phyloP scores from a whole-genome alignment of 2,888 invertebrate genomes.

The Elegia similella region DNA sequence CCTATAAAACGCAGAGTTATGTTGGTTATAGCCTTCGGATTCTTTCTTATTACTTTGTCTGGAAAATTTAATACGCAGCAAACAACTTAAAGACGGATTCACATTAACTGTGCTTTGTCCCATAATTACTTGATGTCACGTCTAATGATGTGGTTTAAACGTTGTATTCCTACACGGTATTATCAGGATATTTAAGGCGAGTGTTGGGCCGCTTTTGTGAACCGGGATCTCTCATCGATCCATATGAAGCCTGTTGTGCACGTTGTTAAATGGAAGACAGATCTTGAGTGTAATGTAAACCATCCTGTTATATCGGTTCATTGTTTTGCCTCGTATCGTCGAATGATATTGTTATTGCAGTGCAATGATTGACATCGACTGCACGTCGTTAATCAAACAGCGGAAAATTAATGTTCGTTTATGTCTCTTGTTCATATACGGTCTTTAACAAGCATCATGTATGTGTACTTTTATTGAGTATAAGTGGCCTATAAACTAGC shows the following conservation, averaged over 20 bases:
- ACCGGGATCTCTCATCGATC: conserved; percentile 26
- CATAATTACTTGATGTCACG: conserved; percentile 59
- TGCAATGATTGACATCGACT: conserved; percentile 32
- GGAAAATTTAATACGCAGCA: not conserved
- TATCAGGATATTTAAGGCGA: conserved; percentile 47
- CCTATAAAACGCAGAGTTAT: no score
- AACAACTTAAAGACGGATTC: conserved; percentile 45
- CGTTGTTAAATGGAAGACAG: conserved; percentile 26
- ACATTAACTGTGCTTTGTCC: conserved; percentile 52
- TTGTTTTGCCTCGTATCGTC: conserved; percentile 46
- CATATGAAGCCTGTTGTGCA: conserved; percentile 21
- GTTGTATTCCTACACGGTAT: conserved; percentile 48
- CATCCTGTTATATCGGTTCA: conserved; percentile 37
- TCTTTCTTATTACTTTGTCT: no score
- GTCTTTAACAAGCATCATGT: no score
- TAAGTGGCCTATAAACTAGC: no score
- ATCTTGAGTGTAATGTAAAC: conserved; percentile 32
- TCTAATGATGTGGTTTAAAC: conserved; percentile 46
- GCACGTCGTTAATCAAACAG: conserved; percentile 9
- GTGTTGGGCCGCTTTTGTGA: conserved; percentile 34
- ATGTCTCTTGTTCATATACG: not conserved
- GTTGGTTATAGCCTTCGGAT: no score
- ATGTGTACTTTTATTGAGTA: no score
- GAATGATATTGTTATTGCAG: conserved; percentile 38
- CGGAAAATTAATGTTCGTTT: conserved; percentile 1